Percentiles rank a stretch among this genome's conserved stretches.
Conservation (phyloP, 2,888 invertebrate genomes). For the Acleris holmiana region DNA sequence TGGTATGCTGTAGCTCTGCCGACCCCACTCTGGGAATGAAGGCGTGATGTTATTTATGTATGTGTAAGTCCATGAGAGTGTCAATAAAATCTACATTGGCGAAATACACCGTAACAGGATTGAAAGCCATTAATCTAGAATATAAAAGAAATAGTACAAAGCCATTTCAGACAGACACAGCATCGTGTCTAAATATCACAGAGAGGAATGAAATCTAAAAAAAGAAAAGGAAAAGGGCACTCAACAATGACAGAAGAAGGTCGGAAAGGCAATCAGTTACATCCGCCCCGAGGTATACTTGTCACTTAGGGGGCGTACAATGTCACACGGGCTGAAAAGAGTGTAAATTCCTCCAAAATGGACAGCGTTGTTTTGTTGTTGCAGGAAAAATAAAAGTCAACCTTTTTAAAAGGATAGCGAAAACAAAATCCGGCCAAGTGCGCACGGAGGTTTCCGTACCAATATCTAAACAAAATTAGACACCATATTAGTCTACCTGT, state of each 20-base stretch:
- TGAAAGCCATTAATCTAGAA: too few relatives aligned
- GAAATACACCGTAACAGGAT: too few relatives aligned
- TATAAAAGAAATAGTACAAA: too few relatives aligned
- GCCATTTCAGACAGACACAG: not conserved
- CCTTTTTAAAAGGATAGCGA: not conserved
- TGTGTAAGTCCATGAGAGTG: too few relatives aligned
- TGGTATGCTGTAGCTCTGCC: too few relatives aligned
- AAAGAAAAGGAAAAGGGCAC: slow-evolving; percentile 29
- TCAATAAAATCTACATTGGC: too few relatives aligned
- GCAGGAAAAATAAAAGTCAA: slow-evolving; percentile 5
- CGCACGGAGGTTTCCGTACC: too few relatives aligned
- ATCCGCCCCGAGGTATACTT: slow-evolving; percentile 28
- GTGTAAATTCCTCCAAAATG: slow-evolving; percentile 29
- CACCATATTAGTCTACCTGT: too few relatives aligned
- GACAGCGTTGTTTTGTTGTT: slow-evolving; percentile 12
- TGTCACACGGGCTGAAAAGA: slow-evolving; percentile 23
- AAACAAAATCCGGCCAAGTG: too few relatives aligned
- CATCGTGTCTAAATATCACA: slow-evolving; percentile 22
- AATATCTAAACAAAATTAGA: too few relatives aligned
- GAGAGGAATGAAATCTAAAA: slow-evolving; percentile 11
- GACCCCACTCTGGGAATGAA: too few relatives aligned
- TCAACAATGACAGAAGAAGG: slow-evolving; percentile 26
- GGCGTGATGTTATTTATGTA: too few relatives aligned
- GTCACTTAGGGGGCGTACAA: slow-evolving; percentile 27
- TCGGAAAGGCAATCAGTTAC: slow-evolving; percentile 36